Percentiles rank a stretch among this genome's conserved stretches.
Conservation (phyloP, 2,888 invertebrate species). For the Rhagonycha fulva region DNA sequence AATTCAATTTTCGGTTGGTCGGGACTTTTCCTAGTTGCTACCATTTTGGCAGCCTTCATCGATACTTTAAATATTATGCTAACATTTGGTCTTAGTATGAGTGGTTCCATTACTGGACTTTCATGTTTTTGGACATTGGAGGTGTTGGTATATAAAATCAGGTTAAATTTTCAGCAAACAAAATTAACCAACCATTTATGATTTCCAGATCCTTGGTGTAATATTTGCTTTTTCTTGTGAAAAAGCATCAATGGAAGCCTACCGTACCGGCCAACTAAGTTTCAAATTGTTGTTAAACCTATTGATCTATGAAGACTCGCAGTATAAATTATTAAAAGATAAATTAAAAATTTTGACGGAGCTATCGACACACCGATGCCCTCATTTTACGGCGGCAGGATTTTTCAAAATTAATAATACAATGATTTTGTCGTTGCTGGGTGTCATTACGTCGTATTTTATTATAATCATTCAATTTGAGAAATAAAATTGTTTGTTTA, state of each 20-base stretch:
- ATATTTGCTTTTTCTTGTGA: conserved; percentile 32
- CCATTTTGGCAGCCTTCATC: background rate
- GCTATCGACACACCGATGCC: conserved; percentile 15
- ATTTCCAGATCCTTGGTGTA: conserved; percentile 31
- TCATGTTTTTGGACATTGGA: background rate
- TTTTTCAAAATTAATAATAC: conserved; percentile 29
- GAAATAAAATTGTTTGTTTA: background rate
- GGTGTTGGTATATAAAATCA: background rate
- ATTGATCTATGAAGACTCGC: conserved; percentile 5
- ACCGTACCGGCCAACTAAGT: conserved; percentile 29
- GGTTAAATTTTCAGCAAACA: background rate
- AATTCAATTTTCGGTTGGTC: background rate
- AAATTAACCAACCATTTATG: background rate
- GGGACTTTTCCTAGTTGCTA: background rate
- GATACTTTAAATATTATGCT: background rate
- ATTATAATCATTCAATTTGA: conserved; percentile 31
- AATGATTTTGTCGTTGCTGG: conserved; percentile 26
- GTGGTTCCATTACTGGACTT: background rate
- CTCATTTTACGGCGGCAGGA: conserved; percentile 27
- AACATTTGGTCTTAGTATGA: background rate
- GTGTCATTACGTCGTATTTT: conserved; percentile 27
- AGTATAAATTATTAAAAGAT: conserved; percentile 4
- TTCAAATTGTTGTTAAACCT: conserved; percentile 33
- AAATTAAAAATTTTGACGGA: conserved; percentile 14
- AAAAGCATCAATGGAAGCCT: conserved; percentile 30